Evolutionary conservation across 1,140 invertebrate genomes (phyloP), one percentile per base, ranked within the genome.

Genomic region (Hesperophylax magnus): DNA sequence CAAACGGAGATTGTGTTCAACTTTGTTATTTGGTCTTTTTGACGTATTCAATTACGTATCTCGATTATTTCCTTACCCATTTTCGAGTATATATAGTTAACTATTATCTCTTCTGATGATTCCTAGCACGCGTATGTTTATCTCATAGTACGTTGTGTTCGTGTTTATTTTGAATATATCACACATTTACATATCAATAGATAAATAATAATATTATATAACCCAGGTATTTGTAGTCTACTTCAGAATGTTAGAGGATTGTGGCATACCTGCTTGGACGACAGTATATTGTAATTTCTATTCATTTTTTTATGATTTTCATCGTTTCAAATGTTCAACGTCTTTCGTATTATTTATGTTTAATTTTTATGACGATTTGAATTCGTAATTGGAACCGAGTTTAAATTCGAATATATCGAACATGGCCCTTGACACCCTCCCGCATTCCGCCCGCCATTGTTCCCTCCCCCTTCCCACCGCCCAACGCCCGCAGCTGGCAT

Each of bases 361-460:
- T 4, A n/a, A 58, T 18, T 18, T 58, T 58, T 27, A 27, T 67
- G 7, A 31, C 31, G 39, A 18, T 71, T 71, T 53, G 17, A 20
- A 71, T 47, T 52, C n/a, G 9, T 71, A 47, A 71, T 71, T 9
- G 22, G 27, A 69, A 47, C 20, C n/a, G 34, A 18, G n/a, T 18
- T 47, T 71, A 47, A 71, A 52, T 52, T 71, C 39, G 24, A 71
- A 71, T 52, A 15, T 14, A 24, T 53, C 5, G 67, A 67, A 27
- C 47, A 52, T 20, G 14, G 39, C 53, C 34, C n/a, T 20, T 24
- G 34, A 71, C 67, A 71, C 34, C 34, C 67, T 24, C 39, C 39
- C 52, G 75, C 80, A 81, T 81, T 81, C 80, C 80, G 65, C 24
- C 24, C 52, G 17, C 79, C 79, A 81, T 81, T 81, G 80, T 81